phyloP scores from a whole-genome alignment of 2,113 vertebrate species.

The Phasianus colchicus region DNA sequence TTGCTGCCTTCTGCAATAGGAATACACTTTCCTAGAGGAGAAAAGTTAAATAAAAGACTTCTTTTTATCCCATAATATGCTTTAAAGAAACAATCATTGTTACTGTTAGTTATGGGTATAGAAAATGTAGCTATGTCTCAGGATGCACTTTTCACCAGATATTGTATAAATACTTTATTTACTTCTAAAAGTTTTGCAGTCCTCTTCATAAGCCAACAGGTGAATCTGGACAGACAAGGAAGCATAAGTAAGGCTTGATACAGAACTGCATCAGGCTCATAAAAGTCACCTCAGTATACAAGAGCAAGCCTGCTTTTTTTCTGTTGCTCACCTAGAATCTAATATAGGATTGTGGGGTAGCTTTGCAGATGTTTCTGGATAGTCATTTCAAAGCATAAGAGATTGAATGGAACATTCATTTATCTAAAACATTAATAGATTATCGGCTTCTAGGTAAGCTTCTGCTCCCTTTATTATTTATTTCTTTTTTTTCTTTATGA shows the following conservation, averaged over 20 bases:
- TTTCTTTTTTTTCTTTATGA: background rate
- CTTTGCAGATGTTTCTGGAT: background rate
- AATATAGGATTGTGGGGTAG: background rate
- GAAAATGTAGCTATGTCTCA: background rate
- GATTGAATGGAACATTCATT: background rate
- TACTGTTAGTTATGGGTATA: background rate
- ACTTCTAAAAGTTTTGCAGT: background rate
- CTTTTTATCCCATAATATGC: fast-evolving
- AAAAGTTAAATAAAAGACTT: background rate
- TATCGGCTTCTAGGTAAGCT: background rate
- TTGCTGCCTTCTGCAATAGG: background rate
- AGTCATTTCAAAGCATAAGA: background rate
- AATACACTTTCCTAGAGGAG: background rate
- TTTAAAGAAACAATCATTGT: background rate
- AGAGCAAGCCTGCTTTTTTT: background rate
- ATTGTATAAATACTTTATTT: background rate
- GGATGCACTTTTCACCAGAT: background rate
- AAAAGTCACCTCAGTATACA: background rate
- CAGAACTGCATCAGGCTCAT: background rate
- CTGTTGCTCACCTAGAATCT: background rate
- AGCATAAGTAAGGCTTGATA: background rate
- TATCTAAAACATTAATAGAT: background rate
- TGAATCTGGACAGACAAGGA: background rate
- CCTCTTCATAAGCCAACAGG: background rate
- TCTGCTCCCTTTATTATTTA: background rate